phyloP scores from a whole-genome alignment of 2,888 invertebrate genomes.

The Pristionchus maxplancki region DNA sequence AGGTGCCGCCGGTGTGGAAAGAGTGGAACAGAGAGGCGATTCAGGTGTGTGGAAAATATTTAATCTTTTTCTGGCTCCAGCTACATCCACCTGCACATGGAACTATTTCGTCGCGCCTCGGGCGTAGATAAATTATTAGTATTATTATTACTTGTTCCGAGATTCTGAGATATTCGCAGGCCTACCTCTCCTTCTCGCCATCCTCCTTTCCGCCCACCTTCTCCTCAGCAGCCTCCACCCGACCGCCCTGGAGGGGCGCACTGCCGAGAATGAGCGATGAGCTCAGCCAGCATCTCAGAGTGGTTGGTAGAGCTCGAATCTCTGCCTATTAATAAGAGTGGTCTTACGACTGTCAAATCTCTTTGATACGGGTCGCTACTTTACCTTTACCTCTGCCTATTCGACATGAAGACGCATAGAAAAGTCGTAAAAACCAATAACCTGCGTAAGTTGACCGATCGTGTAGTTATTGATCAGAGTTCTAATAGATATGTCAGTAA shows the following conservation, averaged over 20 bases:
- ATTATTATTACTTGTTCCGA: background rate
- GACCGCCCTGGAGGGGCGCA: constrained; percentile 51
- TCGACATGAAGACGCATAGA: too few relatives aligned
- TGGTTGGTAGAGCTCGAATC: too few relatives aligned
- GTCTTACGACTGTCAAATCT: too few relatives aligned
- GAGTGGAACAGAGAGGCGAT: constrained; percentile 32
- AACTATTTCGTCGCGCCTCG: too few relatives aligned
- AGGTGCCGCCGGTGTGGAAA: constrained; percentile 30
- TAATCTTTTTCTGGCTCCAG: background rate
- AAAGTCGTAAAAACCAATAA: too few relatives aligned
- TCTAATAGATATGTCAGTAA: too few relatives aligned
- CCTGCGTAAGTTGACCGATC: too few relatives aligned
- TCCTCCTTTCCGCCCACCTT: background rate
- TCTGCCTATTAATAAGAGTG: too few relatives aligned
- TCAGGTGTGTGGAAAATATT: background rate
- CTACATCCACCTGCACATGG: too few relatives aligned
- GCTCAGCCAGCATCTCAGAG: constrained; percentile 49
- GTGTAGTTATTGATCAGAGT: too few relatives aligned
- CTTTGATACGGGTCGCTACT: too few relatives aligned
- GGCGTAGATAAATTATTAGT: background rate
- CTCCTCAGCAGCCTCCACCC: background rate
- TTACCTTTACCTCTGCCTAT: too few relatives aligned
- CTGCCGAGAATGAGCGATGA: constrained; percentile 43
- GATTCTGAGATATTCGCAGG: background rate
- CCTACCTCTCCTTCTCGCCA: background rate